Conservation (phyloP, 2,797 vertebrate species). For the Macrochelys suwanniensis region DNA sequence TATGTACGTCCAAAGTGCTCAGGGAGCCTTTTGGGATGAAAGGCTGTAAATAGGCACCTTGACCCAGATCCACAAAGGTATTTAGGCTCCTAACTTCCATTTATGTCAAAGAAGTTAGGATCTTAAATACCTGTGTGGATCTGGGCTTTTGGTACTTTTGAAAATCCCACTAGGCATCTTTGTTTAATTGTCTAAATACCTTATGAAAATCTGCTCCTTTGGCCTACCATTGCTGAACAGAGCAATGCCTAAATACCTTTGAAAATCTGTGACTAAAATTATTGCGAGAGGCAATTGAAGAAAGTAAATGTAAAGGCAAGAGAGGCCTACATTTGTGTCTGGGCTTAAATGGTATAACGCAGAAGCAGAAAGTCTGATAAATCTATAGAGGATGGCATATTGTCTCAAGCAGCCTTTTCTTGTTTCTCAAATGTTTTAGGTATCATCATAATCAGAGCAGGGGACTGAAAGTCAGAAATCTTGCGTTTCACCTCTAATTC, state of each 20-base stretch:
- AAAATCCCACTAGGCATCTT: not conserved
- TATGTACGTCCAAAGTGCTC: not conserved
- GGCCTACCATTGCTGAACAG: not conserved
- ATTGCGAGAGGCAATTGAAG: not conserved
- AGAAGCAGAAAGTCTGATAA: not conserved
- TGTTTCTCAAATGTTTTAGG: not conserved
- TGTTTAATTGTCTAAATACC: not conserved
- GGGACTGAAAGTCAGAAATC: not conserved
- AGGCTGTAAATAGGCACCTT: not conserved
- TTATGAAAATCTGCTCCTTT: not conserved
- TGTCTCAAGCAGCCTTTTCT: not conserved
- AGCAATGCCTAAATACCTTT: not conserved
- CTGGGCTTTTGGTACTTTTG: not conserved
- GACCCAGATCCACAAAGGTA: not conserved
- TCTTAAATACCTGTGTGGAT: not conserved
- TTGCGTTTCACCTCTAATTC: not conserved
- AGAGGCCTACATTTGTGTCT: not conserved
- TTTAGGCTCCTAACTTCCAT: not conserved
- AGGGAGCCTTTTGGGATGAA: not conserved
- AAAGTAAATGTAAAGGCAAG: not conserved
- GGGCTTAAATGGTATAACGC: not conserved
- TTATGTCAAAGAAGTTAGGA: not conserved
- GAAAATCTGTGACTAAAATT: not conserved
- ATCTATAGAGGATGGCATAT: not conserved
- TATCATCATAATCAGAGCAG: not conserved